Base-by-base conservation (phyloP, 2,888 invertebrate species). In the Aphidoletes aphidimyza region DNA sequence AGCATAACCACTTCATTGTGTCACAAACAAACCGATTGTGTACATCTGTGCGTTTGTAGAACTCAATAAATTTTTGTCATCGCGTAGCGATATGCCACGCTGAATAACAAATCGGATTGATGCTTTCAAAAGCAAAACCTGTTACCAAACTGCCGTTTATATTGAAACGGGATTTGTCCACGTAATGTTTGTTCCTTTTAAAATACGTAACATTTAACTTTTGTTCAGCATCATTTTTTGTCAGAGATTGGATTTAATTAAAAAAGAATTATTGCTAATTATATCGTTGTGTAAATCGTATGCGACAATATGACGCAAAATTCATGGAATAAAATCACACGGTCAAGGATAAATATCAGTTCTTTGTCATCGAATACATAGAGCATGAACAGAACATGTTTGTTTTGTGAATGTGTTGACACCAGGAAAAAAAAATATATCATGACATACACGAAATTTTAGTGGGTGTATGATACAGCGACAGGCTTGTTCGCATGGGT, bases 1-100 rank as follows among this genome's bases (percentile, higher is more conserved):
- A 54, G 54, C 54, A 54, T 69, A 69, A 69, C 30, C 26, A 30
- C 69, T 11, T 69, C 34, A 54, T 54, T 54, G 54, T 69, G 69
- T 69, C 30, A 69, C 69, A 69, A 26, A 69, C 34, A 69, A 69
- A 69, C 30, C 30, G 17, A 69, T 69, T 34, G 69, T 30, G 17
- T 54, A 5, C 9, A 22, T n/a, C 5, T 39, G 39, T 39, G 6
- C 5, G 6, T 39, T 39, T 39, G 5, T 39, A 8, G n/a, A n/a
- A 5, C 11, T 39, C 39, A 6, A 3, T 22, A 54, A 54, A 54
- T 8, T 22, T 9, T 69, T 14, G n/a, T 69, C 69, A 30, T 69
- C 34, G n/a, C n/a, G 26, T 22, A 3, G 30, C 0, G 11, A n/a
- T 0, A 30, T 30, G n/a, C 30, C 69, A 26, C 19, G 6, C 11